These are phyloP conservation scores for Xiphydria camelus DNA, from an alignment of 2,888 invertebrate genomes.

Conservation along the genomic window DNA sequence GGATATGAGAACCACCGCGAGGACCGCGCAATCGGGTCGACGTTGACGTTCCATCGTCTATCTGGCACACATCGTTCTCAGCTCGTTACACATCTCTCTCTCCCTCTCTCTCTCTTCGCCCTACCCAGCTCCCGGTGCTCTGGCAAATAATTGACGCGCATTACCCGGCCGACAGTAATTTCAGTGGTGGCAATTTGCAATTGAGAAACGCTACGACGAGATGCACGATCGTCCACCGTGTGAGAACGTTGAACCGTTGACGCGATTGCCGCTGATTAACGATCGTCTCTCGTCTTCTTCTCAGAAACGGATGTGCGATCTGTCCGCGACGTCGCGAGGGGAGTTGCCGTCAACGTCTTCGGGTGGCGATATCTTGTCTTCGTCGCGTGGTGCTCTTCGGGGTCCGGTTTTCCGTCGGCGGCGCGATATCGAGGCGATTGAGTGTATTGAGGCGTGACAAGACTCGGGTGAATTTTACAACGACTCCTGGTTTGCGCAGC, in stretches of 20 bases:
- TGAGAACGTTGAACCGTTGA: neutral
- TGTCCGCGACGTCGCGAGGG: conserved; percentile 1
- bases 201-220: neutral
- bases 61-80: conserved; percentile 31
- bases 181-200: no score
- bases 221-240: neutral
- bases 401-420: neutral
- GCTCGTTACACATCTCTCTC: no score
- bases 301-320: neutral
- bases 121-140: conserved; percentile 11
- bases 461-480: no score
- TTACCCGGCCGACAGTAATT: conserved; percentile 20
- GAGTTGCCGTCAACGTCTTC: conserved; percentile 36
- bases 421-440: neutral
- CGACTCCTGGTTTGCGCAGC: no score
- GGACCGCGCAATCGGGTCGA: no score
- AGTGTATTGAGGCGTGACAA: no score
- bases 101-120: no score
- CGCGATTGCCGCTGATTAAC: no score
- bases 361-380: no score
- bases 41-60: neutral
- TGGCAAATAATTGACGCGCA: conserved; percentile 33
- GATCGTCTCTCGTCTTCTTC: no score
- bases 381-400: no score
- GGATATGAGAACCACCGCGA: no score